phyloP scores from a whole-genome alignment of 2,888 invertebrate species.

The Dioctria rufipes region DNA sequence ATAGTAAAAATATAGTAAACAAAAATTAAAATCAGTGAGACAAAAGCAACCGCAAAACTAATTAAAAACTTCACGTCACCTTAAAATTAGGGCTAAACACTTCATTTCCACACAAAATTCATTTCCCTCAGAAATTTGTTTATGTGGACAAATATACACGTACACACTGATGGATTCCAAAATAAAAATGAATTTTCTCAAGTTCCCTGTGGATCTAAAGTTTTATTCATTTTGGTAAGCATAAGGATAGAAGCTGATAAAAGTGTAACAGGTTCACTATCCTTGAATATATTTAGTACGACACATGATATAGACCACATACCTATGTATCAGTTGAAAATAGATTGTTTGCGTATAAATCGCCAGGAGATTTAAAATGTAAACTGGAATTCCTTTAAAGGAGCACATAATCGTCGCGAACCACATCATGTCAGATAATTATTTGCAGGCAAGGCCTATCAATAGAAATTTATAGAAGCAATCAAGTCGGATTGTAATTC shows the following conservation, averaged over 20 bases:
- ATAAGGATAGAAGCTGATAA: no score
- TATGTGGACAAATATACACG: conserved; percentile 21
- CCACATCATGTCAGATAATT: no score
- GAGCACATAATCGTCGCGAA: no score
- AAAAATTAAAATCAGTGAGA: background rate
- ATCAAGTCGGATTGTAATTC: conserved; percentile 2
- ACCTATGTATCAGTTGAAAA: no score
- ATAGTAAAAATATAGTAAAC: no score
- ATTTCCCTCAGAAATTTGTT: conserved; percentile 1
- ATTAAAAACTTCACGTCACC: conserved; percentile 32
- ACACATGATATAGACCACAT: no score
- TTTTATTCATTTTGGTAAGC: conserved; percentile 5
- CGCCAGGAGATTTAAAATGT: no score
- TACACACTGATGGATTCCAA: background rate
- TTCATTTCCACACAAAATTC: conserved; percentile 29
- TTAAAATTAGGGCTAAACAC: conserved; percentile 39
- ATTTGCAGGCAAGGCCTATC: no score
- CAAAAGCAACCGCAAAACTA: conserved; percentile 36
- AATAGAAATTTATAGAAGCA: conserved; percentile 17
- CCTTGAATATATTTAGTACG: no score
- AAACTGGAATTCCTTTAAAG: no score
- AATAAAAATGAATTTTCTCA: conserved; percentile 3
- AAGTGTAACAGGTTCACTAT: no score
- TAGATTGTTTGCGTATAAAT: no score
- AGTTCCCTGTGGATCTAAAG: conserved; percentile 10